Evolutionary conservation across 2,888 invertebrate species (phyloP).

Genomic region (Drosophila robusta): DNA sequence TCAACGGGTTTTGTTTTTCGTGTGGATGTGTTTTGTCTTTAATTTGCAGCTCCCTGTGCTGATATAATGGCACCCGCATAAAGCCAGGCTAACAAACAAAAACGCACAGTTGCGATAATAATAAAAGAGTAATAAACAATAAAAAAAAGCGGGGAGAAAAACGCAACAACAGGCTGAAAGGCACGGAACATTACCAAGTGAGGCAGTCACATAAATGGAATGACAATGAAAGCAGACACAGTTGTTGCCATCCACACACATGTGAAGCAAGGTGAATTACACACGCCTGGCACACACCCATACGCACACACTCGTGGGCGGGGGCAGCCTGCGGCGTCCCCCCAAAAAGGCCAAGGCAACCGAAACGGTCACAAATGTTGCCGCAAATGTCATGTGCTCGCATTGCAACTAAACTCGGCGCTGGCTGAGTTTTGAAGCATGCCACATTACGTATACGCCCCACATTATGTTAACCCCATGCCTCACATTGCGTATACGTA

Average conservation of each 20-base stretch:
- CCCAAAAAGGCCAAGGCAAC: slow-evolving; percentile 50
- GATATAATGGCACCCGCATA: slow-evolving; percentile 53
- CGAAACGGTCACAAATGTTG: slow-evolving; percentile 57
- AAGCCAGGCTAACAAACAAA: slow-evolving; percentile 25
- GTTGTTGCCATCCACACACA: slow-evolving; percentile 33
- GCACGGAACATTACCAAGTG: slow-evolving; percentile 46
- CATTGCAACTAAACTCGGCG: slow-evolving; percentile 59
- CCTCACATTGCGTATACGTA: slow-evolving; percentile 51
- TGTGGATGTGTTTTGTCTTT: slow-evolving; percentile 36
- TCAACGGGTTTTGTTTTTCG: slow-evolving; percentile 25
- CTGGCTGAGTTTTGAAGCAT: slow-evolving; percentile 59
- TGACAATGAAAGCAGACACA: slow-evolving; percentile 50
- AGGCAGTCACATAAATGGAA: slow-evolving; percentile 42
- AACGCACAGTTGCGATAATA: slow-evolving; percentile 60
- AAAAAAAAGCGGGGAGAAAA: slow-evolving; percentile 36
- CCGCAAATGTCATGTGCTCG: slow-evolving; percentile 66
- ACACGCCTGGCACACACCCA: not conserved
- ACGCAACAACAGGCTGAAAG: slow-evolving; percentile 11
- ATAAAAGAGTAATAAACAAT: slow-evolving; percentile 75
- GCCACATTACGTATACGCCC: slow-evolving; percentile 73
- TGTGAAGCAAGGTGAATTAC: slow-evolving; percentile 46
- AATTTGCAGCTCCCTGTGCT: slow-evolving; percentile 42
- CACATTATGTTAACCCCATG: slow-evolving; percentile 48
- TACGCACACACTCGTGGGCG: slow-evolving; percentile 1
- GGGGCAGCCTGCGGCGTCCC: slow-evolving; percentile 4